Evolutionary conservation across 2,888 invertebrate species (phyloP).

Genomic region (Calliscelio sp.): DNA sequence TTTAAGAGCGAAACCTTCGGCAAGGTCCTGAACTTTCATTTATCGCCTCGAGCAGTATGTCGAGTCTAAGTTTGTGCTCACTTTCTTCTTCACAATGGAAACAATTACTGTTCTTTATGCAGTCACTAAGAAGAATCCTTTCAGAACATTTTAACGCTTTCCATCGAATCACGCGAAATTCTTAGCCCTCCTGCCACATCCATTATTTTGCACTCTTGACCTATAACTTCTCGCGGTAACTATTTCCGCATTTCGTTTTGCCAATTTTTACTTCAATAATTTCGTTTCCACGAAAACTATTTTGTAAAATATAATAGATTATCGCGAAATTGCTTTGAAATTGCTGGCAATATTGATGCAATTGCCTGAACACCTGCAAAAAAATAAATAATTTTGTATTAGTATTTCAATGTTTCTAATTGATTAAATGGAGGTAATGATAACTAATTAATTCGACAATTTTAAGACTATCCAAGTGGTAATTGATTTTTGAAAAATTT

Average conservation of each 20-base stretch:
- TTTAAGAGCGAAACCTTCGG: neutral
- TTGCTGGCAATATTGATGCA: no score
- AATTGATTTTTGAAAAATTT: no score
- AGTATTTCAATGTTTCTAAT: no score
- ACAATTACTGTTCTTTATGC: slow-evolving; percentile 6
- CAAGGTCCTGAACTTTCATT: slow-evolving; percentile 12
- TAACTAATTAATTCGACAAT: no score
- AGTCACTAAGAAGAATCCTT: slow-evolving; percentile 1
- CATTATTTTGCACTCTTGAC: neutral
- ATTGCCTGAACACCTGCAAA: no score
- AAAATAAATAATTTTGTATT: no score
- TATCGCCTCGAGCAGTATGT: slow-evolving; percentile 6
- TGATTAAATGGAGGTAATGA: no score
- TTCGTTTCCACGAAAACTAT: no score
- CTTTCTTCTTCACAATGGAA: slow-evolving; percentile 10
- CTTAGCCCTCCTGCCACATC: neutral
- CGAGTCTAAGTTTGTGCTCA: slow-evolving; percentile 10
- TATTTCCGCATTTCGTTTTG: neutral
- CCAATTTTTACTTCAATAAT: neutral
- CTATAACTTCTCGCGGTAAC: neutral
- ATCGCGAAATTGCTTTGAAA: no score
- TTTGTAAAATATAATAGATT: no score
- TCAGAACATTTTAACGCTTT: slow-evolving; percentile 10
- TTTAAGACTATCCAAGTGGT: no score
- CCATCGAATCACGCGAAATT: slow-evolving; percentile 4